A percentile compares a stretch with the other conserved stretches of the same genome.
Evolutionary conservation across 1,140 invertebrate species (phyloP).

Genomic region (Pogonomyrmex barbatus): DNA sequence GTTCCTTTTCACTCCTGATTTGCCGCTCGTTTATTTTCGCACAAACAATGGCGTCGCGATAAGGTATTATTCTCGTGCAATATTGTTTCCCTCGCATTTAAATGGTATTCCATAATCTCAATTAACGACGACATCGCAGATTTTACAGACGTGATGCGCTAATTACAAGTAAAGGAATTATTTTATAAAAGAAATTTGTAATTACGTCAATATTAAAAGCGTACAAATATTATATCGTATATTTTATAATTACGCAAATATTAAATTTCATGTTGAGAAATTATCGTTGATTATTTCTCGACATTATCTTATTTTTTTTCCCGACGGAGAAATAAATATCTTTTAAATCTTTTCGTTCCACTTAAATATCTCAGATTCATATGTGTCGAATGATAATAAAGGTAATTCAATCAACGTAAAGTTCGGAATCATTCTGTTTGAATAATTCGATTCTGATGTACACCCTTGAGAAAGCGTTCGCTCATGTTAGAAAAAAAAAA

Average conservation of each 20-base stretch:
- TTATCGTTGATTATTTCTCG: not conserved
- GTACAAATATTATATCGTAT: conserved; percentile 2
- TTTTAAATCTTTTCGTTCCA: conserved; percentile 18
- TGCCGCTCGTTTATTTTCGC: conserved; percentile 40
- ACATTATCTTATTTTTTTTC: not conserved
- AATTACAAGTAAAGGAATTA: not conserved
- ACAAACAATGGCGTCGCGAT: conserved; percentile 65
- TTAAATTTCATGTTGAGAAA: not conserved
- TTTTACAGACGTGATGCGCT: not conserved
- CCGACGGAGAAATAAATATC: not conserved
- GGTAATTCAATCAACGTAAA: conserved; percentile 35
- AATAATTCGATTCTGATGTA: not conserved
- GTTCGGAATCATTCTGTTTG: not conserved
- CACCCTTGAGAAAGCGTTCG: conserved; percentile 2
- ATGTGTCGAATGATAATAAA: conserved; percentile 39
- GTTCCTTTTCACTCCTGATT: conserved; percentile 48
- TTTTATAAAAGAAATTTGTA: not conserved
- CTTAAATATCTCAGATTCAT: not conserved
- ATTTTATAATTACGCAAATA: not conserved
- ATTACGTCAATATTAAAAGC: not conserved
- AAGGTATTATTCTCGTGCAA: conserved; percentile 1
- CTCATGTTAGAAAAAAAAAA: conserved; percentile 17
- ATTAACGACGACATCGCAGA: not conserved
- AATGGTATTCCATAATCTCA: not conserved
- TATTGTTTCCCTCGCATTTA: not conserved